Conservation (phyloP, 1,140 invertebrate species). For the Panulirus ornatus region DNA sequence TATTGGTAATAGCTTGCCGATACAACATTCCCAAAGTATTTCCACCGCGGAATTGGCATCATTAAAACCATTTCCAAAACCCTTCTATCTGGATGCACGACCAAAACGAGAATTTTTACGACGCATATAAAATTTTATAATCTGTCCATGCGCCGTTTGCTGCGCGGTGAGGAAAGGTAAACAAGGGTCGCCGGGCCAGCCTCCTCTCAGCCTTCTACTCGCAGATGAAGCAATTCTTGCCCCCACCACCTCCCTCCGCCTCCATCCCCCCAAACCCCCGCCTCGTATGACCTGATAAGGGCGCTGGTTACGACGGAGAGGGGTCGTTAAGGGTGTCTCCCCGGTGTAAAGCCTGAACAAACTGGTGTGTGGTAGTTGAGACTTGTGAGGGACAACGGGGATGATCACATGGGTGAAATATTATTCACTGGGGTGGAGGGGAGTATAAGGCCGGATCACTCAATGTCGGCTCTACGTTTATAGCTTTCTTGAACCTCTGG, state of each 20-base stretch:
- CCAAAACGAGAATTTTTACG: constrained; percentile 69
- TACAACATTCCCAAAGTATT: constrained; percentile 67
- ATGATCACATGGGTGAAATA: no score
- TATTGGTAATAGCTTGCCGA: constrained; percentile 68
- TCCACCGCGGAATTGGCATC: constrained; percentile 66
- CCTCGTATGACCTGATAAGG: not conserved
- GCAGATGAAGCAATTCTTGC: constrained; percentile 25
- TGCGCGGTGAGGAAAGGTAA: constrained; percentile 52
- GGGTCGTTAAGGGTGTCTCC: not conserved
- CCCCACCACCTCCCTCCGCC: constrained; percentile 18
- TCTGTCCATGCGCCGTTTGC: constrained; percentile 67
- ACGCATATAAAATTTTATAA: constrained; percentile 69
- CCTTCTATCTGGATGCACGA: constrained; percentile 67
- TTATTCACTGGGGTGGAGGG: no score
- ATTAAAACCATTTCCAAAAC: constrained; percentile 69
- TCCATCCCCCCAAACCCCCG: not conserved
- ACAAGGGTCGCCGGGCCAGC: constrained; percentile 14
- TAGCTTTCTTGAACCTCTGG: no score
- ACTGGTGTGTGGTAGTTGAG: not conserved
- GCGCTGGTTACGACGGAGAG: not conserved
- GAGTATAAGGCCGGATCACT: no score
- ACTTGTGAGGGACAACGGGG: no score
- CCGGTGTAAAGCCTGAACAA: not conserved
- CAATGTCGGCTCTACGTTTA: no score
- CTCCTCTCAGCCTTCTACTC: not conserved